These are phyloP conservation scores for Yasuhikotakia modesta DNA, from an alignment of 2,797 vertebrate genomes.

Conservation along the genomic window DNA sequence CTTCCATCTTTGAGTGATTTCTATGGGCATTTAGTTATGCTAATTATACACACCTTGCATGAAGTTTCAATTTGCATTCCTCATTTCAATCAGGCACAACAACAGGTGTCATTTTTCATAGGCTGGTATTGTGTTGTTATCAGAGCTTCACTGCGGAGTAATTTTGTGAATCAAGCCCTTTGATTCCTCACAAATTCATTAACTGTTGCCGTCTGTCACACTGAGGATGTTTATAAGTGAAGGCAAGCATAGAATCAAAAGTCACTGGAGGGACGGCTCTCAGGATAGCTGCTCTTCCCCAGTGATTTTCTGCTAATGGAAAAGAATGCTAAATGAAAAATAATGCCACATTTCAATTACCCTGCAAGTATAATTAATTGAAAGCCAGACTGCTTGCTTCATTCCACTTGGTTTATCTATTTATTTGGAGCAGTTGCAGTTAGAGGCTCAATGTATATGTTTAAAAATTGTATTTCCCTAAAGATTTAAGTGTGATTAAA, in stretches of 20 bases:
- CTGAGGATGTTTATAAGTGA: neutral
- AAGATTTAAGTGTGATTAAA: neutral
- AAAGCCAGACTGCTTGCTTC: slow-evolving; percentile 10
- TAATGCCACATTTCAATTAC: neutral
- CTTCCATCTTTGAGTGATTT: slow-evolving; percentile 9
- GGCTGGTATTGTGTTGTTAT: slow-evolving; percentile 14
- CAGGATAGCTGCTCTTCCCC: neutral
- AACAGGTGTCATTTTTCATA: slow-evolving; percentile 43
- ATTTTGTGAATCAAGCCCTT: slow-evolving; percentile 36
- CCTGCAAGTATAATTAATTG: slow-evolving; percentile 19
- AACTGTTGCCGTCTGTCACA: slow-evolving; percentile 1
- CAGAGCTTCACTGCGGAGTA: neutral
- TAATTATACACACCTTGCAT: slow-evolving; percentile 28
- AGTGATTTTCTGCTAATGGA: neutral
- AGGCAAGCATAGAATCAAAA: neutral
- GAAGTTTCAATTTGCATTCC: slow-evolving; percentile 41
- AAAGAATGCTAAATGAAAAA: slow-evolving; percentile 7
- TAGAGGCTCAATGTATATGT: slow-evolving; percentile 5
- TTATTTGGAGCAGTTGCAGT: slow-evolving; percentile 6
- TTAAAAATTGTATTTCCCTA: neutral
- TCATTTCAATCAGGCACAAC: slow-evolving; percentile 40
- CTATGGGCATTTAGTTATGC: slow-evolving; percentile 33
- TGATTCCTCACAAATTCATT: slow-evolving; percentile 41
- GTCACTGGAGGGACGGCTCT: neutral
- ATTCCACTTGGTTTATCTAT: neutral